Evolutionary conservation across 1,140 invertebrate genomes (phyloP), one percentile per base, ranked within the genome.

Genomic region (Asobara japonica): DNA sequence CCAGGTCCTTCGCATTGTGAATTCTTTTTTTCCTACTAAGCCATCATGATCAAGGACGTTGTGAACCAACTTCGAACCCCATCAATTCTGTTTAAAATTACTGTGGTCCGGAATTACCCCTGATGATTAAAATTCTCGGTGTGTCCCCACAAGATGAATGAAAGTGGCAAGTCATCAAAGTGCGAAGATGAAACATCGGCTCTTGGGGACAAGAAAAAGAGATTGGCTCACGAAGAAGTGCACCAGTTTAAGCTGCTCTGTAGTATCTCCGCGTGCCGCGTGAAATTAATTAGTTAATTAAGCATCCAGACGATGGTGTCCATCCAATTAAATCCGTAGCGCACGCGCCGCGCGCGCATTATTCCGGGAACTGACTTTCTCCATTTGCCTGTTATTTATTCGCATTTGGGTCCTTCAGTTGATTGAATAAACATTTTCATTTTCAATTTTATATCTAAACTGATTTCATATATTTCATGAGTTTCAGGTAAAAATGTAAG

Each of bases 241-340:
- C 51, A 56, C 51, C 22, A 27, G 51, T 56, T 25, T 56, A 56
- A 56, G 20, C 45, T 20, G 16, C 51, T 56, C 51, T 10, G 8
- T 22, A 56, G 51, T 56, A 56, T 56, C 51, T 56, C 13, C 22
- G 51, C 22, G 22, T 56, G 18, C 51, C 51, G 51, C 76, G 81
- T 79, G 79, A 86, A 85, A 84, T 85, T 85, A 87, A 87, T 87
- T 86, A 85, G 81, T 84, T 85, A 82, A 85, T 86, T 85, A 84
- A 84, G 78, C 79, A 81, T 74, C 76, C 51, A 71, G 73, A 77
- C 77, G 66, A 82, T 77, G 80, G 75, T 82, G 81, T 83, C 82
- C 74, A 75, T 86, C 84, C 82, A 87, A 85, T 86, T 87, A 86
- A 86, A 86, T 83, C 79, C 78, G 69, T 65, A 60, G 73, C 51